Percentiles rank a stretch among this genome's conserved stretches.
phyloP scores from a whole-genome alignment of 2,113 vertebrate genomes.

The Aegithalos caudatus region DNA sequence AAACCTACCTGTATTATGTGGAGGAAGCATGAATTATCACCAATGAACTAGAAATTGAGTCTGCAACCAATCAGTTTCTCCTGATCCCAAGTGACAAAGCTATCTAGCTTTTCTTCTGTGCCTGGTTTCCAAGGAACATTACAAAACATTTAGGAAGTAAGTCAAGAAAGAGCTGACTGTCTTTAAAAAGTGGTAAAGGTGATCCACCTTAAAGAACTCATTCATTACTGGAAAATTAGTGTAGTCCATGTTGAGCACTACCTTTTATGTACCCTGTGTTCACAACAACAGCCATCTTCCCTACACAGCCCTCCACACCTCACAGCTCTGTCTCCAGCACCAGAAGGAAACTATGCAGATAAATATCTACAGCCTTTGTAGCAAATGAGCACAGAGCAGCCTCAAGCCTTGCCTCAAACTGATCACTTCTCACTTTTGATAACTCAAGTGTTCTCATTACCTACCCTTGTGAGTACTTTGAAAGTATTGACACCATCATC shows the following conservation, averaged over 20 bases:
- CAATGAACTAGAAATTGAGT: neutral
- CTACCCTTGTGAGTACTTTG: constrained; percentile 93
- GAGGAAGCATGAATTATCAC: neutral
- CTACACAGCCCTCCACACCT: neutral
- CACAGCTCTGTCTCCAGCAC: neutral
- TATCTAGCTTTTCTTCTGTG: neutral
- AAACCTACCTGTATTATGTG: neutral
- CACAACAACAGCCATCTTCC: neutral
- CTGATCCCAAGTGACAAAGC: neutral
- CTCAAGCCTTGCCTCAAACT: neutral
- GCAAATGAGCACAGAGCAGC: neutral
- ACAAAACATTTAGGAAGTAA: neutral
- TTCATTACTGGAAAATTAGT: neutral
- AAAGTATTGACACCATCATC: constrained; percentile 98
- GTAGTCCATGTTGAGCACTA: neutral
- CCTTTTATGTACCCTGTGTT: neutral
- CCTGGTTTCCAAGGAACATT: neutral
- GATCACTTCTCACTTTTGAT: neutral
- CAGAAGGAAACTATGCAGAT: neutral
- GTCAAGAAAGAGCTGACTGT: neutral
- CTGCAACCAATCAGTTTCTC: neutral
- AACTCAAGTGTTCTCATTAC: neutral
- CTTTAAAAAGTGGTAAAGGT: neutral
- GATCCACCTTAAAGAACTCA: neutral
- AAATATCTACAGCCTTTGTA: neutral